Percentiles rank a stretch among this genome's conserved stretches.
Evolutionary conservation across 2,888 invertebrate genomes (phyloP).

Genomic region (Cephalotes varians): DNA sequence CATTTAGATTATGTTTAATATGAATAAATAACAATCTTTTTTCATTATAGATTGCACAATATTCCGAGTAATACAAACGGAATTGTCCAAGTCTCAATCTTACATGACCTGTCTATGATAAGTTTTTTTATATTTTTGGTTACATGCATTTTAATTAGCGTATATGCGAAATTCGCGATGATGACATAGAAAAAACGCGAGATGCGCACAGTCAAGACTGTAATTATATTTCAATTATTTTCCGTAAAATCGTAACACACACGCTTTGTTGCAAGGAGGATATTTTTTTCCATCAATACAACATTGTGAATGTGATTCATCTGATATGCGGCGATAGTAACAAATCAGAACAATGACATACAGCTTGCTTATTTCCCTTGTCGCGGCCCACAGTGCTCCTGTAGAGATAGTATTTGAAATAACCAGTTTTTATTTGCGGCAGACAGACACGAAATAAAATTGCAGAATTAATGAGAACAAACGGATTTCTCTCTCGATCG

Average conservation of each 20-base stretch:
- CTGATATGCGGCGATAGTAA: conserved; percentile 20
- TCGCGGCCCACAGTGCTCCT: neutral
- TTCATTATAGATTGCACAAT: neutral
- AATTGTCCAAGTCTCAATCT: conserved; percentile 6
- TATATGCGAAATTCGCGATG: neutral
- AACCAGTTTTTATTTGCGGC: neutral
- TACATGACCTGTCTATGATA: neutral
- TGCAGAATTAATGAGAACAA: conserved; percentile 16
- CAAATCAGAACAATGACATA: conserved; percentile 38
- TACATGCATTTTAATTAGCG: conserved; percentile 21
- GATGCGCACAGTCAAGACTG: neutral
- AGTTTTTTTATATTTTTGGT: conserved; percentile 4
- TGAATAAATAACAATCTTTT: neutral
- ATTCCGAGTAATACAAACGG: neutral
- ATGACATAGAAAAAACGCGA: neutral
- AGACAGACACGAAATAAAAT: conserved; percentile 22
- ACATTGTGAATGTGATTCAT: conserved; percentile 13
- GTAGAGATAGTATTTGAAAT: conserved; percentile 19
- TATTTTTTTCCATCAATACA: conserved; percentile 41
- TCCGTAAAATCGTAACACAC: conserved; percentile 10
- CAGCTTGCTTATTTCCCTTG: conserved; percentile 40
- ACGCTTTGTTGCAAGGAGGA: neutral
- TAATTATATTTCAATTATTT: conserved; percentile 39
- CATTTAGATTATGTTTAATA: neutral
- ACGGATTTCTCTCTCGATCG: neutral